Evolutionary conservation across 2,888 invertebrate species (phyloP), one percentile per base, ranked within the genome.

Genomic region (Lithophane ornitopus): DNA sequence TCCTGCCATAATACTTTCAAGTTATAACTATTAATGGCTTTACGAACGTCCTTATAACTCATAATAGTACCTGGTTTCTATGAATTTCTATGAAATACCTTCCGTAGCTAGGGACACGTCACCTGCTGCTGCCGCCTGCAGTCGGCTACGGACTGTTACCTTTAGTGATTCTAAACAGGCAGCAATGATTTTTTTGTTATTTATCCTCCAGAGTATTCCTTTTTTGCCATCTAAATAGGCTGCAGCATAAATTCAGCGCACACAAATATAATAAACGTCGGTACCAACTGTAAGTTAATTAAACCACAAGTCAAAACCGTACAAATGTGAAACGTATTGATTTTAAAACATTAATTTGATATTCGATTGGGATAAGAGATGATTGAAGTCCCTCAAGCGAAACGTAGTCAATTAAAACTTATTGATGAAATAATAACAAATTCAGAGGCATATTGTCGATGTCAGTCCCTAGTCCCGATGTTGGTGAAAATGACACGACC

Each of bases 331-430:
- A 81, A 56, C 76, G 39, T 39, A 76, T 73, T 34, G 58, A 72
- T 81, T 82, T 85, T 61, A 68, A 84, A 81, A 76, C 58, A 62
- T 67, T 58, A n/a, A 70, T 66, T 80, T 58, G 34, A 56, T 67
- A 69, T 54, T 70, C 46, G 54, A 56, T 59, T 70, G 58, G 76
- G 68, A 62, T 72, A 67, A 52, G 19, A 76, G 58, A 28, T 49
- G 69, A 82, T 82, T 81, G 54, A 58, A 84, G 74, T 44, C 39
- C 61, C 44, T 61, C 26, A 49, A 46, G 76, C 65, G 68, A 58
- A 69, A 69, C 69, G 69, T 65, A 56, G 34, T 19, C 54, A 49
- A 75, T 82, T 80, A 68, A 70, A 79, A 79, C 16, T 70, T 67
- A 70, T 70, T 63, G 66, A 67, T 78, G 49, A 41, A 78, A 58